Conservation (phyloP, 2,113 vertebrate species). For the Neogobius melanostomus region DNA sequence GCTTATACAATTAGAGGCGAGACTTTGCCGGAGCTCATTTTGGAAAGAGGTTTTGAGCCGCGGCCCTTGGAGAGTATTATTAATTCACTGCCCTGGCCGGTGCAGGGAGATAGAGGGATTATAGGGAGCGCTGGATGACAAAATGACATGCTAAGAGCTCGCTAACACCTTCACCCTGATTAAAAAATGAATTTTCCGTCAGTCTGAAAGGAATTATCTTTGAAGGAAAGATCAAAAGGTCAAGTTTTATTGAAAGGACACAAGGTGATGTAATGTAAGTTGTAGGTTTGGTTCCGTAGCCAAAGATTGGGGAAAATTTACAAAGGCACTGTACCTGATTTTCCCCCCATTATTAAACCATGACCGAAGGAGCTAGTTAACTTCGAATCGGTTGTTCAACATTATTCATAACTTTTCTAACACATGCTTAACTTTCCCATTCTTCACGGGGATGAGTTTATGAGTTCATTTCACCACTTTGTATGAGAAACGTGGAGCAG, state of each 20-base stretch:
- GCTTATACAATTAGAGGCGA: constrained; percentile 70
- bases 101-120: constrained; percentile 57
- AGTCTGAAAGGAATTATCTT: constrained; percentile 30
- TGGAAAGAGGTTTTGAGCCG: constrained; percentile 63
- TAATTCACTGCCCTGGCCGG: constrained; percentile 54
- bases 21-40: constrained; percentile 73
- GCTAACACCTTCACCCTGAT: constrained; percentile 38
- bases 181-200: constrained; percentile 40
- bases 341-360: too few relatives aligned
- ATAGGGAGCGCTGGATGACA: constrained; percentile 37
- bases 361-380: too few relatives aligned
- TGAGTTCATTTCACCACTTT: too few relatives aligned
- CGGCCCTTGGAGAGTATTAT: constrained; percentile 61
- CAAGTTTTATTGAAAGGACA: background rate
- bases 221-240: constrained; percentile 35
- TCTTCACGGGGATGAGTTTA: too few relatives aligned
- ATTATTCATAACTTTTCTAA: too few relatives aligned
- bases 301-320: too few relatives aligned
- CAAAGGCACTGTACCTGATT: too few relatives aligned
- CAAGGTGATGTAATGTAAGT: background rate
- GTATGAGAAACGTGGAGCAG: too few relatives aligned
- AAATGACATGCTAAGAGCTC: constrained; percentile 50
- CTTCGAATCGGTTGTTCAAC: too few relatives aligned
- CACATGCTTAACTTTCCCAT: too few relatives aligned
- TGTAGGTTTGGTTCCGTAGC: background rate